Conservation (phyloP, 2,113 vertebrate species). For the Podocnemis expansa region DNA sequence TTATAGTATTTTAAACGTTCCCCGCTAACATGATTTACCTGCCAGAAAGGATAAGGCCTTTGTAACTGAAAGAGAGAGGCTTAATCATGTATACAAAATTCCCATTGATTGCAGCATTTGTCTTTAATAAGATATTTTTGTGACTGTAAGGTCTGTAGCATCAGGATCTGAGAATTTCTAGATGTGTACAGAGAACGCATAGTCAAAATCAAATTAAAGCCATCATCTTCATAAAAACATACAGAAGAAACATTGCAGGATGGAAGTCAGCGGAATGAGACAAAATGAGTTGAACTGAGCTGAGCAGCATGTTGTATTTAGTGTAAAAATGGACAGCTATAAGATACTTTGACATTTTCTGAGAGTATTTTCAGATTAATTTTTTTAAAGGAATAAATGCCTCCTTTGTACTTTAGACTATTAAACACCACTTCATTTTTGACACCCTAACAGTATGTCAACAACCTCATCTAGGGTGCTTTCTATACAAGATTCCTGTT, state of each 20-base stretch:
- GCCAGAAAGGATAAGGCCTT: background rate
- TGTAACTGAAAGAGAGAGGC: background rate
- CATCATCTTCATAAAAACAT: background rate
- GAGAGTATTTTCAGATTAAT: background rate
- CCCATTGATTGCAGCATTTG: background rate
- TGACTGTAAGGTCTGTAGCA: background rate
- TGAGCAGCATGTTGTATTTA: background rate
- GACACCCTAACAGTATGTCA: background rate
- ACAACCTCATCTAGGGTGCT: background rate
- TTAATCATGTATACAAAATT: background rate
- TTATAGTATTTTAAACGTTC: background rate
- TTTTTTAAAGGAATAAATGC: background rate
- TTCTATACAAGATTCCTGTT: background rate
- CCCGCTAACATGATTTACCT: accelerated
- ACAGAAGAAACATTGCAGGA: background rate
- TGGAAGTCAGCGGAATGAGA: background rate
- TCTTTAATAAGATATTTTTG: background rate
- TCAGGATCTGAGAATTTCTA: accelerated
- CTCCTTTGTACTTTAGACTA: background rate
- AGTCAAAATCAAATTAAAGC: background rate
- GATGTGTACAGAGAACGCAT: background rate
- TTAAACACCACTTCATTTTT: background rate
- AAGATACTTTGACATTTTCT: background rate
- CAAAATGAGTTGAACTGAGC: background rate
- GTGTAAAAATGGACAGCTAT: background rate